phyloP scores from a whole-genome alignment of 2,888 invertebrate species.

The Sceliomorpha sp. region DNA sequence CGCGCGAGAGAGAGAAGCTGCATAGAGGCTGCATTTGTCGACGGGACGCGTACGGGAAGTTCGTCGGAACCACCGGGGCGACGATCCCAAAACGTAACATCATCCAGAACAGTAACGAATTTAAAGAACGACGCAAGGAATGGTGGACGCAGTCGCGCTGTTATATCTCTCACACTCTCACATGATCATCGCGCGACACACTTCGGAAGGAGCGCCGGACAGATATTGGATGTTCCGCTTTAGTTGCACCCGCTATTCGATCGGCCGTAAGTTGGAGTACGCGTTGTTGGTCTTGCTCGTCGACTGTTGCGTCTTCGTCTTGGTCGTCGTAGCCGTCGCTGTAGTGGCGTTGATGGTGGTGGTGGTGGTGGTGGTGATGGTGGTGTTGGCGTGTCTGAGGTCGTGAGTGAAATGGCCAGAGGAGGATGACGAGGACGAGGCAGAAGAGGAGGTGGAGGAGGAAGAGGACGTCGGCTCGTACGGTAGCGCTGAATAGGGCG shows the following conservation, averaged over 20 bases:
- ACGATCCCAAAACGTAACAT: too few relatives aligned
- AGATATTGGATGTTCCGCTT: slow-evolving; percentile 17
- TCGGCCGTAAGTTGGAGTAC: slow-evolving; percentile 62
- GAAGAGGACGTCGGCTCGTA: slow-evolving; percentile 57
- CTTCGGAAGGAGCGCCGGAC: slow-evolving; percentile 10
- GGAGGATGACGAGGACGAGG: slow-evolving; percentile 70
- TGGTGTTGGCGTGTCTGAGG: slow-evolving; percentile 50
- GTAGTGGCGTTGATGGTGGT: slow-evolving; percentile 10
- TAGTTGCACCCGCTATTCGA: slow-evolving; percentile 60
- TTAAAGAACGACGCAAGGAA: too few relatives aligned
- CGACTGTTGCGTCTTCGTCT: slow-evolving; percentile 47
- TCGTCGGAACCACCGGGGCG: too few relatives aligned
- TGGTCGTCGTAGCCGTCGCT: too few relatives aligned
- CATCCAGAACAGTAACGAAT: too few relatives aligned
- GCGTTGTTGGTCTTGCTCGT: slow-evolving; percentile 35
- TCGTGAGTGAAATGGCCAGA: slow-evolving; percentile 66
- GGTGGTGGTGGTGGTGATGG: too few relatives aligned
- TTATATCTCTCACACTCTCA: slow-evolving; percentile 42
- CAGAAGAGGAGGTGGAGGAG: slow-evolving; percentile 44
- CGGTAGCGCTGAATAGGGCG: slow-evolving; percentile 73
- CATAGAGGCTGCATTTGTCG: too few relatives aligned
- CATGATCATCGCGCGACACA: neutral
- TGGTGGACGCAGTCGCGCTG: slow-evolving; percentile 19
- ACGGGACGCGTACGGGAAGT: too few relatives aligned
- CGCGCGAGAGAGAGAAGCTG: too few relatives aligned